phyloP scores from a whole-genome alignment of 2,888 invertebrate genomes.

The Pheosia gnoma region DNA sequence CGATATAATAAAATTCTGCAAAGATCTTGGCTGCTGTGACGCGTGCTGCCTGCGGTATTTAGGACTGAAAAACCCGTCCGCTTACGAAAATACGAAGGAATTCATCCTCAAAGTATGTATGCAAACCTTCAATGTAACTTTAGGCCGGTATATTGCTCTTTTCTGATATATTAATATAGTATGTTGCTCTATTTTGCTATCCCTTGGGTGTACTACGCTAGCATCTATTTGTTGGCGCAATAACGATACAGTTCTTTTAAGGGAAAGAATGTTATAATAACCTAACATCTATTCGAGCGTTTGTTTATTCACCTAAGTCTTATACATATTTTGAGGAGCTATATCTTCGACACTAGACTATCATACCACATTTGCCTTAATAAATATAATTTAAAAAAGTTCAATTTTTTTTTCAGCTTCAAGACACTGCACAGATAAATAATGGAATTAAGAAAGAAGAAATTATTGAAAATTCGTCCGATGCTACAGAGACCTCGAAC shows the following conservation, averaged over 20 bases:
- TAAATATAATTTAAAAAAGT: no score
- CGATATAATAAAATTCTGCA: constrained; percentile 76
- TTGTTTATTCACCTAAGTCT: no score
- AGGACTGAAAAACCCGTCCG: constrained; percentile 82
- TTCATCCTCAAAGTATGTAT: constrained; percentile 77
- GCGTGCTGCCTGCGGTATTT: constrained; percentile 88
- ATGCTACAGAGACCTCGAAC: constrained; percentile 5
- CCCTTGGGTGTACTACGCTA: neutral
- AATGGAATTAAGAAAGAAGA: constrained; percentile 17
- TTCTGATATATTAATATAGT: neutral
- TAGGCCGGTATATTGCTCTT: neutral
- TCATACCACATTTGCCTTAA: no score
- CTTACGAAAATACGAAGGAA: constrained; percentile 79
- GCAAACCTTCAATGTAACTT: neutral
- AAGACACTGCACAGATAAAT: constrained; percentile 14
- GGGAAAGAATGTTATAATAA: neutral
- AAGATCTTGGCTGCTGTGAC: constrained; percentile 86
- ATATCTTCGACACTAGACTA: no score
- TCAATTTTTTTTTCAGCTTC: constrained; percentile 7
- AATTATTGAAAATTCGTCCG: constrained; percentile 5
- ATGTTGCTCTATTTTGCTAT: neutral
- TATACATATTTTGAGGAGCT: no score
- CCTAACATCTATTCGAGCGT: neutral
- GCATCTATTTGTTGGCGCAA: neutral
- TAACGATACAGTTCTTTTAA: neutral